Evolutionary conservation across 2,113 vertebrate genomes (phyloP).

Genomic region (Ammodytes marinus): DNA sequence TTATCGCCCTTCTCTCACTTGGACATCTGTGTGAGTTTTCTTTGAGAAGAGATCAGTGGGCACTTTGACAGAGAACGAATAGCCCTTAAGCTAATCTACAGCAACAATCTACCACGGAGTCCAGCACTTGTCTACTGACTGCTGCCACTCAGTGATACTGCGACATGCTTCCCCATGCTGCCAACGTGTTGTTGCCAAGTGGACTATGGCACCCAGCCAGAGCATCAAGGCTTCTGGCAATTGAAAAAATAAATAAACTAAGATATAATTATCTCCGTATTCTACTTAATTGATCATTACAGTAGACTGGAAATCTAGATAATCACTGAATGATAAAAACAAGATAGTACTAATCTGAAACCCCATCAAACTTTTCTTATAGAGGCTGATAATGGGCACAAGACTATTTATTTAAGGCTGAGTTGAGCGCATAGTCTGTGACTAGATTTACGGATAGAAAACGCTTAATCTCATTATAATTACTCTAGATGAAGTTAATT

Average conservation of each 20-base stretch:
- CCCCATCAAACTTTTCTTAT: constrained; percentile 15
- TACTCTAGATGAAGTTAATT: constrained; percentile 9
- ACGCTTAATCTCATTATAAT: background rate
- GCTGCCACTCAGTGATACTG: constrained; percentile 53
- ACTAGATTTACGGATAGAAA: constrained; percentile 3
- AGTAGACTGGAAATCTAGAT: constrained; percentile 15
- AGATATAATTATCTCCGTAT: constrained; percentile 25
- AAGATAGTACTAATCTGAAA: constrained; percentile 20
- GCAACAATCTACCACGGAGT: constrained; percentile 14
- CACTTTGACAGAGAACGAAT: constrained; percentile 22
- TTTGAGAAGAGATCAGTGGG: constrained; percentile 38
- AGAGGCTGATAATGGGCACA: background rate
- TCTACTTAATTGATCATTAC: constrained; percentile 30
- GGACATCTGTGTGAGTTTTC: background rate
- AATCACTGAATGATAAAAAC: constrained; percentile 13
- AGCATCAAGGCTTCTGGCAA: constrained; percentile 21
- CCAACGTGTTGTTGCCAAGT: constrained; percentile 56
- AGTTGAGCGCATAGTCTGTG: background rate
- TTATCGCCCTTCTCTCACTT: background rate
- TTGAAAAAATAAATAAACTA: constrained; percentile 10
- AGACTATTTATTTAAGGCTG: background rate
- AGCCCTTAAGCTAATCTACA: constrained; percentile 40
- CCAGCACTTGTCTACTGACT: constrained; percentile 25
- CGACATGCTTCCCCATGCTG: constrained; percentile 46
- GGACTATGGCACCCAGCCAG: constrained; percentile 53